Percentiles rank a stretch among this genome's conserved stretches.
Evolutionary conservation across 1,140 invertebrate species (phyloP).

Genomic region (Pygmarrhopalites habei): DNA sequence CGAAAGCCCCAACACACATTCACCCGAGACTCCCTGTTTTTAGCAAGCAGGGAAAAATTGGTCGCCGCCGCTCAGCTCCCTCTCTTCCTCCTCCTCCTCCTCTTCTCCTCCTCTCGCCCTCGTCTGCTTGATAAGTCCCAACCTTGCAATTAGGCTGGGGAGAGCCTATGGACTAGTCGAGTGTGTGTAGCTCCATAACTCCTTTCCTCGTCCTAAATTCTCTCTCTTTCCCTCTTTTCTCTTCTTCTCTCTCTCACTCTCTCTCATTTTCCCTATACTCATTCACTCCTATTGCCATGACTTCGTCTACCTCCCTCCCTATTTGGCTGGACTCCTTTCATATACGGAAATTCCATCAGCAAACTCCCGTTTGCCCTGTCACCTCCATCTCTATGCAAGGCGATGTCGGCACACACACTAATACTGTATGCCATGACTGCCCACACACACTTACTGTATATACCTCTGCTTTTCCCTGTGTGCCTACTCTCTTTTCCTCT

Average conservation of each 20-base stretch:
- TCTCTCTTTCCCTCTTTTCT: not conserved
- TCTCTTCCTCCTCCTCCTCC: not conserved
- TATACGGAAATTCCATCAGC: too few species aligned
- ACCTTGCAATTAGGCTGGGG: constrained; percentile 32
- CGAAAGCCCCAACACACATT: not conserved
- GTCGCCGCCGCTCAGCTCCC: not conserved
- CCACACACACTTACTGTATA: not conserved
- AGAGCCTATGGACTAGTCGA: too few species aligned
- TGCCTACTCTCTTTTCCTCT: too few species aligned
- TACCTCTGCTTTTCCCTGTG: too few species aligned
- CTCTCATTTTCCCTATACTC: too few species aligned
- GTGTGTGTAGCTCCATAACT: not conserved
- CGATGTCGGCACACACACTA: not conserved
- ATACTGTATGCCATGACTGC: not conserved
- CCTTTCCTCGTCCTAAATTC: not conserved
- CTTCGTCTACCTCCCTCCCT: constrained; percentile 13
- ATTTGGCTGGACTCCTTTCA: constrained; percentile 9
- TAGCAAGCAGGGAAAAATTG: too few species aligned
- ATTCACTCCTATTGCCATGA: constrained; percentile 6
- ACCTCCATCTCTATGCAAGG: not conserved
- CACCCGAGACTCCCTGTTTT: not conserved
- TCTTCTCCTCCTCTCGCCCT: not conserved
- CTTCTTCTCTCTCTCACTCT: constrained; percentile 13
- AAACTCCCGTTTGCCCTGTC: too few species aligned
- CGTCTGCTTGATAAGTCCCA: constrained; percentile 31